Conservation (phyloP, 64 coral and sea anemone genomes). For the Acropora tenuis region DNA sequence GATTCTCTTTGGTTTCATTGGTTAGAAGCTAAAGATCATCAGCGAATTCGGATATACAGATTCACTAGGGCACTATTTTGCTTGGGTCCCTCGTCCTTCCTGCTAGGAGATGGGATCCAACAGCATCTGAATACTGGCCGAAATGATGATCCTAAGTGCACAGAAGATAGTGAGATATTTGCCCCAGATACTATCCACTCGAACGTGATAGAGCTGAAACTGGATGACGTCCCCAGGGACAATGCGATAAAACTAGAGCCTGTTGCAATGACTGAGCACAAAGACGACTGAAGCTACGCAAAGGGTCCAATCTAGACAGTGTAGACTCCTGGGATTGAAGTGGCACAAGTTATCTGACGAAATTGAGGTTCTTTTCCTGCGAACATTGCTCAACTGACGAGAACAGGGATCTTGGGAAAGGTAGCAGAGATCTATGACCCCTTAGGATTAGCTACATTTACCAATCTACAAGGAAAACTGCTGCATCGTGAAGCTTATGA, state of each 20-base stretch:
- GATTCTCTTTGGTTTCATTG: conserved; percentile 9
- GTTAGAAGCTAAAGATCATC: conserved; percentile 4
- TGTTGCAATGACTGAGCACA: conserved; percentile 3
- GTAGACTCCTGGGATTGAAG: conserved; percentile 28
- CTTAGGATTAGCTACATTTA: conserved; percentile 30
- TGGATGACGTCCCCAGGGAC: conserved; percentile 23
- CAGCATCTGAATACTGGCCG: not conserved
- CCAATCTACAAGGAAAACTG: conserved; percentile 18
- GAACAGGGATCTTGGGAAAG: conserved; percentile 17
- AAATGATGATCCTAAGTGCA: not conserved
- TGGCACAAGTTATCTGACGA: conserved; percentile 18
- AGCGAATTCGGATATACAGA: conserved; percentile 15
- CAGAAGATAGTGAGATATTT: conserved; percentile 30
- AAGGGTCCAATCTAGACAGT: conserved; percentile 24
- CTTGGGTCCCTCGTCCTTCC: not conserved
- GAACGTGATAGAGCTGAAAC: conserved; percentile 50
- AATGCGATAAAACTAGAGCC: conserved; percentile 3
- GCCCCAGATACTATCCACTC: conserved; percentile 27
- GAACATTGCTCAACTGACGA: conserved; percentile 22
- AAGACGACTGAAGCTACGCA: conserved; percentile 31
- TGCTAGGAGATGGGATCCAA: not conserved
- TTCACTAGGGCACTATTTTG: not conserved
- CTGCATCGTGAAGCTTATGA: conserved; percentile 33
- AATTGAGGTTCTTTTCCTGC: conserved; percentile 29
- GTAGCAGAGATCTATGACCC: conserved; percentile 38